phyloP scores from a whole-genome alignment of 2,888 invertebrate species.

The Andrena trimmerana region DNA sequence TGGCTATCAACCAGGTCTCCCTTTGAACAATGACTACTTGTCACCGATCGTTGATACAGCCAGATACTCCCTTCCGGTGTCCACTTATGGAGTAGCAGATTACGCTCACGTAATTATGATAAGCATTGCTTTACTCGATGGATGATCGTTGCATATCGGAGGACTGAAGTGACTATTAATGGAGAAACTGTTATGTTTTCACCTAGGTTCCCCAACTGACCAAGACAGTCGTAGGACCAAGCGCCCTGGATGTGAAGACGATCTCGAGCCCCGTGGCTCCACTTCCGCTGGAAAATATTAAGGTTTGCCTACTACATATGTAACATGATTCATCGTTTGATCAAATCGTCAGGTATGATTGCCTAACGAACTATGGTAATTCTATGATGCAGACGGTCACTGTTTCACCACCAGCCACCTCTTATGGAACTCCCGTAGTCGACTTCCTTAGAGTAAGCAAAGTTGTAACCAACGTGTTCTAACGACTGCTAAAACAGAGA shows the following conservation, averaged over 20 bases:
- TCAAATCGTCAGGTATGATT: background rate
- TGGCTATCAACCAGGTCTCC: conserved; percentile 57
- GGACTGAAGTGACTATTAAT: background rate
- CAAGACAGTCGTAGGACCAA: background rate
- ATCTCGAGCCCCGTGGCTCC: conserved; percentile 36
- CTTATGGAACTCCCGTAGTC: conserved; percentile 64
- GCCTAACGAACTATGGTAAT: background rate
- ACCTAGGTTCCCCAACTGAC: conserved; percentile 5
- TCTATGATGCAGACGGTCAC: conserved; percentile 18
- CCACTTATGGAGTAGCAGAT: conserved; percentile 45
- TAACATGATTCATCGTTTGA: background rate
- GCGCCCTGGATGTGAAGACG: conserved; percentile 17
- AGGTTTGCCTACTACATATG: background rate
- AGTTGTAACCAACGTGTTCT: background rate
- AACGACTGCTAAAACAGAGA: background rate
- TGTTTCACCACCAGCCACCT: conserved; percentile 49
- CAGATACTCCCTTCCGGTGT: conserved; percentile 5
- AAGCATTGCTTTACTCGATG: too few species aligned
- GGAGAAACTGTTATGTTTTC: background rate
- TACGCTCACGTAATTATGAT: conserved; percentile 32
- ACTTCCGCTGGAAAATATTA: conserved; percentile 36
- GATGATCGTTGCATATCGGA: too few species aligned
- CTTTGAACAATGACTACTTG: conserved; percentile 41
- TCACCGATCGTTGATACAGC: conserved; percentile 4
- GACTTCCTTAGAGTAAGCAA: conserved; percentile 36